phyloP scores from a whole-genome alignment of 2,797 vertebrate species.

The Poecilia wingei region DNA sequence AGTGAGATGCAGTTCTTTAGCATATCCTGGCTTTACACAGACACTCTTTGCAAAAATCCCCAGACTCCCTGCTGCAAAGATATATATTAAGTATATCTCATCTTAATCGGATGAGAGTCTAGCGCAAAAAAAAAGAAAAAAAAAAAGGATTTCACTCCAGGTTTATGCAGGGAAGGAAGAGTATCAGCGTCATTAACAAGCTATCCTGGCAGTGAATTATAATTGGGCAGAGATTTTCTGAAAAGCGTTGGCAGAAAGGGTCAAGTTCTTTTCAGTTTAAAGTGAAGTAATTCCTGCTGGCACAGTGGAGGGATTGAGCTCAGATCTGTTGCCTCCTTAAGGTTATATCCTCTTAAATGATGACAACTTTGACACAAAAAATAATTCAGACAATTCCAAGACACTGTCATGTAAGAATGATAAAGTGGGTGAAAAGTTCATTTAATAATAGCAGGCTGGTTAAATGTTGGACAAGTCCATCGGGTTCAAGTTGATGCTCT shows the following conservation, averaged over 20 bases:
- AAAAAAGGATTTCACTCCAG: conserved; percentile 22
- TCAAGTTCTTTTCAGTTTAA: conserved; percentile 14
- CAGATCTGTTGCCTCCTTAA: conserved; percentile 3
- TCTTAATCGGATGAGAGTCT: conserved; percentile 47
- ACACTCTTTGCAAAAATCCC: conserved; percentile 7
- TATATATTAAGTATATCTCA: conserved; percentile 35
- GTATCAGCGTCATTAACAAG: conserved; percentile 34
- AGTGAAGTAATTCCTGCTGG: conserved; percentile 7
- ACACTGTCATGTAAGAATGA: not conserved
- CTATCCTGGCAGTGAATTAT: conserved; percentile 9
- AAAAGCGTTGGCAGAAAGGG: conserved; percentile 8
- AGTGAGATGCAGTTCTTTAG: not conserved
- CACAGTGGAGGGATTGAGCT: conserved; percentile 6
- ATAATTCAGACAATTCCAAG: not conserved
- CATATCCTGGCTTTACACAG: conserved; percentile 15
- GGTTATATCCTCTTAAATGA: conserved; percentile 7
- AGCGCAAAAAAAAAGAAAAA: conserved; percentile 8
- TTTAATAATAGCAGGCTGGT: not conserved
- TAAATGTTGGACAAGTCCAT: not conserved
- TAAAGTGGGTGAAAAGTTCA: not conserved
- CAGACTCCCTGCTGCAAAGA: conserved; percentile 16
- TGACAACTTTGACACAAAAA: not conserved
- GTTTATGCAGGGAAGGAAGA: conserved; percentile 32
- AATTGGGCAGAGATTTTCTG: conserved; percentile 11
- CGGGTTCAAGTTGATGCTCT: not conserved